Conservation (phyloP, 2,888 invertebrate species). For the Sphinx pinastri region DNA sequence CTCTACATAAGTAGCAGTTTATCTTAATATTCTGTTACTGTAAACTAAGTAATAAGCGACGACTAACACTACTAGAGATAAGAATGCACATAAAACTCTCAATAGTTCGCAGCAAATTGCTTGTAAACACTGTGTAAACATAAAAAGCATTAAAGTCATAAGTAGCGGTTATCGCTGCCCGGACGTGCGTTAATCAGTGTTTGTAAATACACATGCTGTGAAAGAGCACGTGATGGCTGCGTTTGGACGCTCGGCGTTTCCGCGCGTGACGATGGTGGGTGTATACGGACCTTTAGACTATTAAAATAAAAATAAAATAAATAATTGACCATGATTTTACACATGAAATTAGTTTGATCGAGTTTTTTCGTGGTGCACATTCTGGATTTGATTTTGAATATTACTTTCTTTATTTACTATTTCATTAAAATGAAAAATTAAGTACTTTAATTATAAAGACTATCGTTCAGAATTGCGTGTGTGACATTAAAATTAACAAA, state of each 20-base stretch:
- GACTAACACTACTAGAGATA: slow-evolving; percentile 1
- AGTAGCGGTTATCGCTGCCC: slow-evolving; percentile 42
- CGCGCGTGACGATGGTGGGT: not conserved
- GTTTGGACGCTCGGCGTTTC: slow-evolving; percentile 8
- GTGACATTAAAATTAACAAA: not conserved
- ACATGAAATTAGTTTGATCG: too few species aligned
- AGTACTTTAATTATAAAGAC: too few species aligned
- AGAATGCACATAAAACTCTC: slow-evolving; percentile 22
- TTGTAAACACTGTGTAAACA: slow-evolving; percentile 24
- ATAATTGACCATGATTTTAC: too few species aligned
- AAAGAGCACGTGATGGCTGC: slow-evolving; percentile 48
- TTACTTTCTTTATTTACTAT: too few species aligned
- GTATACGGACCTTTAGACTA: not conserved
- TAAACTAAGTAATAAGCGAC: slow-evolving; percentile 17
- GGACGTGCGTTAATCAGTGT: slow-evolving; percentile 47
- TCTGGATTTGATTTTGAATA: too few species aligned
- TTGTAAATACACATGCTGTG: slow-evolving; percentile 53
- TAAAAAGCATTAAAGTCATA: slow-evolving; percentile 33
- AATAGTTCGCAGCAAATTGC: slow-evolving; percentile 18
- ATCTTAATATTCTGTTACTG: slow-evolving; percentile 8
- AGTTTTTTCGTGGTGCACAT: too few species aligned
- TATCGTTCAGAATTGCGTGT: too few species aligned
- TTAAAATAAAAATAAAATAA: not conserved
- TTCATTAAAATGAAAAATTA: too few species aligned
- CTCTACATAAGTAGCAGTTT: slow-evolving; percentile 1